phyloP scores from a whole-genome alignment of 1,140 invertebrate genomes.

The Drosophila sp. region DNA sequence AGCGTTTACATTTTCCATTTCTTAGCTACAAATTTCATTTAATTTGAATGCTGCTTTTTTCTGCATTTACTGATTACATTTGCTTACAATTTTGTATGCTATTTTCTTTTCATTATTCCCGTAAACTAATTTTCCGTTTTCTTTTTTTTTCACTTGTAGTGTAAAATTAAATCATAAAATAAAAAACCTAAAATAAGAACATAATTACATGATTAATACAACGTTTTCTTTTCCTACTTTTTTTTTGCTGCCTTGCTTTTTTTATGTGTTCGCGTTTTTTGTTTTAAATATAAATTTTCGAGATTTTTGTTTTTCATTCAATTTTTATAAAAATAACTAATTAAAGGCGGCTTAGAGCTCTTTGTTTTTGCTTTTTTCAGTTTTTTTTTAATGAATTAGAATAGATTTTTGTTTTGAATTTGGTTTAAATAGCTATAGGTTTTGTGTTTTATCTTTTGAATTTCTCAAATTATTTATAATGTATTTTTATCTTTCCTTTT shows the following conservation, averaged over 20 bases:
- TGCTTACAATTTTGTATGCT: slow-evolving; percentile 34
- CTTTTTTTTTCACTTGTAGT: slow-evolving; percentile 64
- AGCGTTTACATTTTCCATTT: slow-evolving; percentile 56
- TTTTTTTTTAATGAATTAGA: slow-evolving; percentile 43
- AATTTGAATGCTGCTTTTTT: slow-evolving; percentile 30
- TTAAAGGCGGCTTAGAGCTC: slow-evolving; percentile 79
- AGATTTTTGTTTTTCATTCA: slow-evolving; percentile 58
- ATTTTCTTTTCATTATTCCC: slow-evolving; percentile 39
- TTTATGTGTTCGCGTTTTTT: slow-evolving; percentile 24
- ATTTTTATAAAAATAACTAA: slow-evolving; percentile 79
- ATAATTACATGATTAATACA: slow-evolving; percentile 50
- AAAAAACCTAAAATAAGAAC: slow-evolving; percentile 49
- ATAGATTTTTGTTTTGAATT: slow-evolving; percentile 49
- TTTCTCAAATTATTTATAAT: slow-evolving; percentile 59
- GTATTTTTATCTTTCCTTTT: slow-evolving; percentile 72
- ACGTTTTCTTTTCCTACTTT: slow-evolving; percentile 47
- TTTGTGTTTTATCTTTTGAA: slow-evolving; percentile 25
- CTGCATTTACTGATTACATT: slow-evolving; percentile 42
- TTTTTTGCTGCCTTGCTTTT: slow-evolving; percentile 34
- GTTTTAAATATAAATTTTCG: slow-evolving; percentile 69
- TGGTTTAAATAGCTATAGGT: slow-evolving; percentile 70
- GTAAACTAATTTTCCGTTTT: slow-evolving; percentile 45
- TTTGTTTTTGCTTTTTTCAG: slow-evolving; percentile 66
- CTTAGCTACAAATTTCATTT: slow-evolving; percentile 59
- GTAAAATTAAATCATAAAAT: slow-evolving; percentile 53